Base-by-base conservation (phyloP, 2,113 vertebrate genomes). In the Reinhardtius hippoglossoides region DNA sequence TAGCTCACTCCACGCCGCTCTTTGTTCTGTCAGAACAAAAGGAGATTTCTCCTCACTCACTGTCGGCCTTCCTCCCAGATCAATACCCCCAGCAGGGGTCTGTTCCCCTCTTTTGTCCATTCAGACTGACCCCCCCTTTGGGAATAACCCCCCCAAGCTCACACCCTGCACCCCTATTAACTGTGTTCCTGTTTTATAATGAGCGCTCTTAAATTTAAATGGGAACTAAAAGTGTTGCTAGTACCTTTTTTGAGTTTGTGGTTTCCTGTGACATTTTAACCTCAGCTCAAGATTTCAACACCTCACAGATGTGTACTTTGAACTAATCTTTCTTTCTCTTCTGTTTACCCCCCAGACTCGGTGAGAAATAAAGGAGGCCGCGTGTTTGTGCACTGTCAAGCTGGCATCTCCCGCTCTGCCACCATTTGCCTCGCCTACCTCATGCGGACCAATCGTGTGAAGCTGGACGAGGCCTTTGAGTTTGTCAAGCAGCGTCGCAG, bases 371-470 rank as follows among this genome's bases (percentile, higher is more conserved):
- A 96, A 20, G 97, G 96, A 24, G 98, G 98, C 23, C 95, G 98
- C 3, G 98, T 99, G 9, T 99, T 99, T 63, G 98, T 99, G 35
- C 98, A 99, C 87, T 99, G 98, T 87, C 98, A 98, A 87, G 98
- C 98, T 0, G 98, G 98, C 73, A 99, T 99, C 86, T 99, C 98
- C 67, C 96, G 98, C 20, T 99, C 98, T 0, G 98, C 98, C 52
- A 99, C 98, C 89, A 99, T 99, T 91, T 99, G 98, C 82, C 95
- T 99, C 0, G 98, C 98, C 63, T 99, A 99, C 90, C 96, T 99
- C 85, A 99, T 99, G 98, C 95, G 97, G 88, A 97, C 98, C 92
- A 99, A 99, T 89, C 96, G 97, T 0, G 97, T 99, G 80, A 97
- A 96, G 89, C 94, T 99, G 82, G 98, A 98, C 1, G 98, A 99